Base-by-base conservation (phyloP, 2,797 vertebrate genomes). In the Melanotaenia pygmaea region DNA sequence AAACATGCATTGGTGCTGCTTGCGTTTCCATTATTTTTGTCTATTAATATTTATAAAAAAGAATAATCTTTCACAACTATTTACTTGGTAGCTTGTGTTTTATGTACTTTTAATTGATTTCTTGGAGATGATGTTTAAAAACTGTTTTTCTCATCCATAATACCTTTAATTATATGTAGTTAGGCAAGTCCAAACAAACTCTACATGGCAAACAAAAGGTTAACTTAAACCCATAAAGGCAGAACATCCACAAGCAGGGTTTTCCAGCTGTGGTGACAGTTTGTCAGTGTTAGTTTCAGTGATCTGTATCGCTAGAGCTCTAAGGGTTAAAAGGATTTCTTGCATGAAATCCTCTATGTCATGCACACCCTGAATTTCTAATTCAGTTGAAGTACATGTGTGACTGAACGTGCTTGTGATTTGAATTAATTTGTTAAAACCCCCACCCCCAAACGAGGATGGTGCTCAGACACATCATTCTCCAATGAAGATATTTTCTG, bases 401-500 rank as follows among this genome's bases (percentile, higher is more conserved):
- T 63, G 18, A 64, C 18, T 47, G 20, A 40, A n/a, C 20, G 13
- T 9, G 4, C 8, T 40, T 54, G 12, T 67, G 10, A 60, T 57
- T 50, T 14, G 1, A 61, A 28, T 18, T 0, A 14, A 57, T 70
- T 5, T 28, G 20, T 20, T 56, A 6, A 62, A 70, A 16, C 38
- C 30, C 14, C 47, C 11, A 4, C 16, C 50, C 50, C 10, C 6
- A 67, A 62, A 66, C 4, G 32, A 64, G 11, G 69, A 14, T 3
- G 1, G 1, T 30, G n/a, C 10, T 22, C 3, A 58, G 63, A 67
- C 58, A 65, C 35, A 6, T 54, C 4, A 3, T 38, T 37, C 34
- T 77, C 20, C 34, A 40, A 53, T 16, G 0, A 5, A 38, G 24
- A 54, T 69, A 51, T 61, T 71, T 76, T 61, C 70, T 76, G 30